A percentile compares a stretch with the other conserved stretches of the same genome.
Evolutionary conservation across 1,140 invertebrate genomes (phyloP).

Genomic region (Diachasmimorpha longicaudata): DNA sequence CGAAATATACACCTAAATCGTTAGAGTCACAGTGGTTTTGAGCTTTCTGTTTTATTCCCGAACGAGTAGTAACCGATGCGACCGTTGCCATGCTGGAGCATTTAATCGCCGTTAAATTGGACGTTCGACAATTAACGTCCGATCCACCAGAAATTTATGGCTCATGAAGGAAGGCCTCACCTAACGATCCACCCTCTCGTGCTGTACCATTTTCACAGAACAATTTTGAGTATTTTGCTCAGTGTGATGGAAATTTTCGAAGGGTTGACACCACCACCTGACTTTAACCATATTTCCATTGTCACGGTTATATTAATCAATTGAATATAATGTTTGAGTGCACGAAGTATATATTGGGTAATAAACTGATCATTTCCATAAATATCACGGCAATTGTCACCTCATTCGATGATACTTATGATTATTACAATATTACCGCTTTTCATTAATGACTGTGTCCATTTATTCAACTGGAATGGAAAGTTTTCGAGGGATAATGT

Average conservation of each 20-base stretch:
- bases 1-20: not conserved
- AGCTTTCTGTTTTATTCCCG: constrained; percentile 15
- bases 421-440: too few relatives aligned
- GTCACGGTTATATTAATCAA: not conserved
- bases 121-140: constrained; percentile 31
- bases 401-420: too few relatives aligned
- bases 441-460: too few relatives aligned
- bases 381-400: too few relatives aligned
- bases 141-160: constrained; percentile 26
- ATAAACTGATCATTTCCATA: not conserved
- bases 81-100: constrained; percentile 14
- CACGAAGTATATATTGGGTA: not conserved
- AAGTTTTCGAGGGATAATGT: too few relatives aligned
- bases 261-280: not conserved
- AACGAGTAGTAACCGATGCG: constrained; percentile 22
- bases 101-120: constrained; percentile 31
- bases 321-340: not conserved
- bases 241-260: not conserved
- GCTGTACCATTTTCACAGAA: not conserved
- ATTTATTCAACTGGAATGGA: too few relatives aligned
- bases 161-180: constrained; percentile 21
- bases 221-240: not conserved
- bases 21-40: not conserved
- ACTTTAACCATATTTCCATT: not conserved
- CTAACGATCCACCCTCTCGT: constrained; percentile 5